Evolutionary conservation across 2,888 invertebrate genomes (phyloP), one percentile per base, ranked within the genome.

Genomic region (Gisinianus flammeolus): DNA sequence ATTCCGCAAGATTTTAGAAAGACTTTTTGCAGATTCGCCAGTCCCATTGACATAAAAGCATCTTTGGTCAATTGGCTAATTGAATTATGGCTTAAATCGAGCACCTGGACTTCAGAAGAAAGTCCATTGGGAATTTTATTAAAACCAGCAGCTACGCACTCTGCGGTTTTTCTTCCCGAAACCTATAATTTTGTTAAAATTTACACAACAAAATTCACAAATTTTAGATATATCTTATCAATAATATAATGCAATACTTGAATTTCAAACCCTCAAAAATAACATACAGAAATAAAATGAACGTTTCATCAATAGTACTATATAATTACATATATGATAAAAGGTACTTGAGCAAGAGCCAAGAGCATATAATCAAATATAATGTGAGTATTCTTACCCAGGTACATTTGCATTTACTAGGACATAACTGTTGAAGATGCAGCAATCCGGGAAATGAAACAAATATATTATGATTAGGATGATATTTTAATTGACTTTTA

Each of bases 341-440:
- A n/a, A n/a, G n/a, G n/a, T n/a, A n/a, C n/a, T n/a, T n/a, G 16
- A 44, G 16, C 16, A 44, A 44, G 16, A 44, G 6, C 16, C 16
- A 44, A 44, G 6, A 16, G 44, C 16, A 44, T 44, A 16, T 44
- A 44, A 44, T 10, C 8, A 44, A 44, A 44, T 44, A 10, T 10
- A 44, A 44, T 10, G 44, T 54, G 16, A 54, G 6, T 54, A 54
- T 54, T 54, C 44, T 44, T 54, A 93, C 93, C 96, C 96, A 96
- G 89, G 94, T 95, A 90, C 96, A 96, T 85, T 92, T 91, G 87
- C 96, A 96, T 85, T 93, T 92, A 83, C 91, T 90, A 85, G 94
- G 93, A 88, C 95, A 88, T 94, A 94, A 74, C n/a, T n/a, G n/a
- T n/a, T n/a, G n/a, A n/a, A n/a, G n/a, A n/a, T n/a, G n/a, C n/a